These are phyloP conservation scores for Cantharis lateralis DNA, from an alignment of 2,888 invertebrate genomes.

Conservation along the genomic window DNA sequence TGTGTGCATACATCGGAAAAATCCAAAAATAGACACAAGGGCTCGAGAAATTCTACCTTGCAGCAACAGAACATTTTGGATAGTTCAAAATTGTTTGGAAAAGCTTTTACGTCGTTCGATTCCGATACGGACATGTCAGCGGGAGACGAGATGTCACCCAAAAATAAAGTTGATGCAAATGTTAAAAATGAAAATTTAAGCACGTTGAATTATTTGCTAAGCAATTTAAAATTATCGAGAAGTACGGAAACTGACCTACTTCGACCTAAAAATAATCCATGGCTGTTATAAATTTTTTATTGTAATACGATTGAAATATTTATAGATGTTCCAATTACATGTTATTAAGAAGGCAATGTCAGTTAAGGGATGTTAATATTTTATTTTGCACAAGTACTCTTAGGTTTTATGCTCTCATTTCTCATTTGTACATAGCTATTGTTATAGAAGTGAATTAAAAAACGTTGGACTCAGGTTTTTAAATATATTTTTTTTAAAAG, in stretches of 20 bases:
- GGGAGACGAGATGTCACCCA: conserved; percentile 7
- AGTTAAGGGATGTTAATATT: not conserved
- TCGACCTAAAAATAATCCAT: conserved; percentile 24
- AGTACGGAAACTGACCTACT: conserved; percentile 25
- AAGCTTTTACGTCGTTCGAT: not conserved
- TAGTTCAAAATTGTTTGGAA: not conserved
- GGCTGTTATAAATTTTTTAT: conserved; percentile 22
- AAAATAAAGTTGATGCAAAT: not conserved
- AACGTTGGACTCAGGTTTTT: not conserved
- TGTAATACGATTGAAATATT: not conserved
- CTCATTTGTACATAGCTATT: too few relatives aligned
- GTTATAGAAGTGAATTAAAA: not conserved
- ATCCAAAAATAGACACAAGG: not conserved
- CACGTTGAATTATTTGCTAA: conserved; percentile 18
- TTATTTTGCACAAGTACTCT: not conserved
- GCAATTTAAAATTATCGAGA: conserved; percentile 26
- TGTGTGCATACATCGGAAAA: not conserved
- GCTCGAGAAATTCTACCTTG: not conserved
- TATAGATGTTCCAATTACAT: not conserved
- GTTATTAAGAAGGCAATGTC: not conserved
- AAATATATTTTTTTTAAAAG: too few relatives aligned
- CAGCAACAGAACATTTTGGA: not conserved
- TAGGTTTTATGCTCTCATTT: not conserved
- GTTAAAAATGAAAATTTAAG: not conserved
- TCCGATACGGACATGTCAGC: conserved; percentile 11